phyloP scores from a whole-genome alignment of 2,113 vertebrate genomes.

The Lagenorhynchus albirostris region DNA sequence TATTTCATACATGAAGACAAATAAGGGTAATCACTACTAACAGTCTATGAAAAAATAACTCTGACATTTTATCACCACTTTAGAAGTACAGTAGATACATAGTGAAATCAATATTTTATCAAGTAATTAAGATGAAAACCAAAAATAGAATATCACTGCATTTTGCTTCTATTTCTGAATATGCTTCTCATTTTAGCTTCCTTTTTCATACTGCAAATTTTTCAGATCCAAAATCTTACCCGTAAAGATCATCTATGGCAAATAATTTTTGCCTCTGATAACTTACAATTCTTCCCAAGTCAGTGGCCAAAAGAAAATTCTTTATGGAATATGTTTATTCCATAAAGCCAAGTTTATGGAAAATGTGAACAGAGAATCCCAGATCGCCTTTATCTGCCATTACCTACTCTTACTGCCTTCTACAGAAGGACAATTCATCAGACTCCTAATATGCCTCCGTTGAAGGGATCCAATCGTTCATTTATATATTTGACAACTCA shows the following conservation, averaged over 20 bases:
- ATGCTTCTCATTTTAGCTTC: slow-evolving; percentile 28
- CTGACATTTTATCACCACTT: neutral
- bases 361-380: neutral
- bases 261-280: neutral
- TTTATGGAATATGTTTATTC: neutral
- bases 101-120: neutral
- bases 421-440: neutral
- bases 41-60: neutral
- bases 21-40: neutral
- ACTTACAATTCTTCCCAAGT: neutral
- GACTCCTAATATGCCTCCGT: neutral
- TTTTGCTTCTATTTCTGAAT: neutral
- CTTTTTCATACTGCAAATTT: slow-evolving; percentile 4
- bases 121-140: neutral
- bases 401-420: neutral
- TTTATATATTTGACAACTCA: neutral
- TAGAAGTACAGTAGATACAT: neutral
- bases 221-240: slow-evolving; percentile 16
- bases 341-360: neutral
- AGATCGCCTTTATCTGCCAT: neutral
- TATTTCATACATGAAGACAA: neutral
- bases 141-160: neutral
- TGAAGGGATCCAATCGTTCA: neutral
- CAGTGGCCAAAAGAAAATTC: neutral
- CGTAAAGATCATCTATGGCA: neutral